Conservation (phyloP, 2,888 invertebrate species). For the Archips crataeganus region DNA sequence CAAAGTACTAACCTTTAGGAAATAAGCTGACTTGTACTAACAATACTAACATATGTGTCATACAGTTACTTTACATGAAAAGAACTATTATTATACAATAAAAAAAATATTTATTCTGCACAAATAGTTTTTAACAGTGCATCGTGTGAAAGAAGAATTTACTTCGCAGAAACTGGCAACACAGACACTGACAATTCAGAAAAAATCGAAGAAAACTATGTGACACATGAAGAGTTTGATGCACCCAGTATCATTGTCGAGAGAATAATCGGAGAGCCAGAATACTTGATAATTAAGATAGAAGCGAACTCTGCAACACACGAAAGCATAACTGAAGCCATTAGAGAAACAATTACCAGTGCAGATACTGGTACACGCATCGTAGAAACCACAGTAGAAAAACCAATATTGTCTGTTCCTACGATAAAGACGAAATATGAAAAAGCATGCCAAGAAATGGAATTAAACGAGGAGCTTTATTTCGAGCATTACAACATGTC, state of each 20-base stretch:
- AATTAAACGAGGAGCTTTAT: constrained; percentile 4
- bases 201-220: neutral
- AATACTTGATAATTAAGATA: neutral
- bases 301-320: neutral
- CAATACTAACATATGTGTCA: no score
- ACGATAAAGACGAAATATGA: neutral
- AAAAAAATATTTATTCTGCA: neutral
- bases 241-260: neutral
- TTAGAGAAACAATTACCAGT: neutral
- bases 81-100: neutral
- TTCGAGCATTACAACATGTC: constrained; percentile 29
- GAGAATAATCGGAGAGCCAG: neutral
- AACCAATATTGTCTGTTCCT: neutral
- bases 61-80: neutral
- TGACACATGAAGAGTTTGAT: neutral
- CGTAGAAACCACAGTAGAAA: neutral
- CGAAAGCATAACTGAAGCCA: neutral
- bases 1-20: no score
- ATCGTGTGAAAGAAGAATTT: constrained; percentile 26
- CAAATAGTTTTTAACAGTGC: neutral
- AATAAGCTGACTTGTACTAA: no score
- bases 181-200: neutral
- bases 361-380: neutral
- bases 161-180: constrained; percentile 26
- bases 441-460: neutral